phyloP scores from a whole-genome alignment of 2,888 invertebrate genomes.

The Chrysolina oricalcia region DNA sequence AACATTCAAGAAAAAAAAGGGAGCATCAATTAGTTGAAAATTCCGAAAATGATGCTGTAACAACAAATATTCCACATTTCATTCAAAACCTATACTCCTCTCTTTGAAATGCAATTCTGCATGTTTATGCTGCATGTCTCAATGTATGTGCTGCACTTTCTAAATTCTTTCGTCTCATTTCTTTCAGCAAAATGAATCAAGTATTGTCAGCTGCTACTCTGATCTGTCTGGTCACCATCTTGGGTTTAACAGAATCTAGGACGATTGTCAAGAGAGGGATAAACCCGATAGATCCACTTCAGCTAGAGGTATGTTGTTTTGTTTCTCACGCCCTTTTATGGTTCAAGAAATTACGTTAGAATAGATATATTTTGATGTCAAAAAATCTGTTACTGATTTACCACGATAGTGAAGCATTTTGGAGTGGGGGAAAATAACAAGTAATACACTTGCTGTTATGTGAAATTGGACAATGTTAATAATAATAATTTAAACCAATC shows the following conservation, averaged over 20 bases:
- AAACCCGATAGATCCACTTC: constrained; percentile 42
- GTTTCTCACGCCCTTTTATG: constrained; percentile 18
- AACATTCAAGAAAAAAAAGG: too few relatives aligned
- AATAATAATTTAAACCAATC: too few relatives aligned
- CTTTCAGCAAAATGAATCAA: constrained; percentile 67
- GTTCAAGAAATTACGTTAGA: neutral
- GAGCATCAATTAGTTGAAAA: too few relatives aligned
- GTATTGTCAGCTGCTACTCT: constrained; percentile 60
- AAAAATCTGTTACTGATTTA: too few relatives aligned
- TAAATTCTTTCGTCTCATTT: constrained; percentile 42
- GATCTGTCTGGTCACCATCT: constrained; percentile 61
- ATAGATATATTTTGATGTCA: too few relatives aligned
- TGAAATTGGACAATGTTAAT: too few relatives aligned
- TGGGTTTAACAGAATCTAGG: constrained; percentile 62
- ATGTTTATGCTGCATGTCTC: neutral
- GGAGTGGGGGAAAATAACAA: too few relatives aligned
- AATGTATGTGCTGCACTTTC: constrained; percentile 44
- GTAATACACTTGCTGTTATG: too few relatives aligned
- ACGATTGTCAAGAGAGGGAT: constrained; percentile 64
- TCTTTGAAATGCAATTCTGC: neutral
- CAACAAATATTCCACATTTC: too few relatives aligned
- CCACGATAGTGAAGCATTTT: too few relatives aligned
- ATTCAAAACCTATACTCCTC: neutral
- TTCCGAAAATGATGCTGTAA: too few relatives aligned
- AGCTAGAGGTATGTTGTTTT: constrained; percentile 46